Base-by-base conservation (phyloP, 2,113 vertebrate genomes). In the Thymallus thymallus region DNA sequence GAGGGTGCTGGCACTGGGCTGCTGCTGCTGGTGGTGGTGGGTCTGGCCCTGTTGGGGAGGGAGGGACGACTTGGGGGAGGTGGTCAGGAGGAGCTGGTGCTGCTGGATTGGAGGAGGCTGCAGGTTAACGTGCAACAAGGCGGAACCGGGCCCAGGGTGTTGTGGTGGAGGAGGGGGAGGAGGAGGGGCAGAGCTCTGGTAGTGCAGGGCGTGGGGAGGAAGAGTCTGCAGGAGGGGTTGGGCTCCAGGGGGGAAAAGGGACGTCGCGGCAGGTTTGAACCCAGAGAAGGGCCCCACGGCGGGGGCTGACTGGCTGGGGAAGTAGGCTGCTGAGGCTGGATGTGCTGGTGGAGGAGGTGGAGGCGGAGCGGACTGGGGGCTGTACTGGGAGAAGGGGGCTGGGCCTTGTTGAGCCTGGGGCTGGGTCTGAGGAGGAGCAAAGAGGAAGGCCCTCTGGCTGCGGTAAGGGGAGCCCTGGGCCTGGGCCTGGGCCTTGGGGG, bases 21-120 rank as follows among this genome's bases (percentile, higher is more conserved):
- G 88, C 1, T 94, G 93, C 75, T 94, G 93, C 48, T 94, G 94
- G 24, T n/a, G n/a, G n/a, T n/a, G n/a, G n/a, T 94, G 86, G 14
- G 90, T 86, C 82, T 95, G 96, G 3, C 86, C 93, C 0, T 96
- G 96, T 0, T 94, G 96, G 0, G 96, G 96, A 30, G 45, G 70
- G 91, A 32, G 91, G 46, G 46, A 18, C 4, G 46, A 51, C 90
- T 0, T 92, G 64, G 90, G 84, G 18, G 95, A 0, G 41, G 94
- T 88, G 89, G 22, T 94, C 91, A 0, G 92, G 91, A 13, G 90
- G 51, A 92, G 87, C 75, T 92, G 92, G 82, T 91, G 90, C 80
- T 92, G 90, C 82, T 92, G 90, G 68, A 92, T 84, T 75, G 95
- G 66, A 29, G 89, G 70, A 6, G 89, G 86, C 74, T 92, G 91